Conservation (phyloP, 1,140 invertebrate species). For the Drosophila nikananu region DNA sequence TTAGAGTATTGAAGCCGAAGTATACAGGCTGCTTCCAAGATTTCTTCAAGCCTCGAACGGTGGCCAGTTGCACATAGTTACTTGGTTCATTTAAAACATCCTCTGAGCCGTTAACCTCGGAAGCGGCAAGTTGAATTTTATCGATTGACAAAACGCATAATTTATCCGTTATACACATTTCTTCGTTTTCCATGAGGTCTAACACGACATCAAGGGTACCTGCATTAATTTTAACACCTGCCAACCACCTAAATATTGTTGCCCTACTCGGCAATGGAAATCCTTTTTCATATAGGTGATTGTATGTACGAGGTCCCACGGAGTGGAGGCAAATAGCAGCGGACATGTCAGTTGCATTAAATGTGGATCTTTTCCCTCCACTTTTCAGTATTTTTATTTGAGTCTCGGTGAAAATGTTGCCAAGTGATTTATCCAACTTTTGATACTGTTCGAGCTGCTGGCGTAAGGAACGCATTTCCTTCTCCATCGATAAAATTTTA, state of each 20-base stretch:
- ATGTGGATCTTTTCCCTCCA: constrained; percentile 18
- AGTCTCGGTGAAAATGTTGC: constrained; percentile 15
- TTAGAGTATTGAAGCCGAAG: constrained; percentile 17
- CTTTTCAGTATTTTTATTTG: constrained; percentile 28
- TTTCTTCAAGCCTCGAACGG: constrained; percentile 35
- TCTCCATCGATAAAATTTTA: constrained; percentile 3
- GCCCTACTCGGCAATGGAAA: constrained; percentile 36
- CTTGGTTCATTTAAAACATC: constrained; percentile 9
- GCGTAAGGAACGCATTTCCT: constrained; percentile 9
- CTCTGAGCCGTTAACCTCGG: constrained; percentile 13
- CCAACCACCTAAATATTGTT: constrained; percentile 31
- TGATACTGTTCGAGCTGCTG: constrained; percentile 15
- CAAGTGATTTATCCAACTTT: constrained; percentile 8
- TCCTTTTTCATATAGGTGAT: constrained; percentile 29
- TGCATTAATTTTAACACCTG: constrained; percentile 20
- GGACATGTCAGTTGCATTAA: constrained; percentile 24
- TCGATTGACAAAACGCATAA: constrained; percentile 42
- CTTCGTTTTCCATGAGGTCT: constrained; percentile 31
- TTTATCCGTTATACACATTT: constrained; percentile 11
- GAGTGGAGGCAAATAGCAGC: constrained; percentile 31
- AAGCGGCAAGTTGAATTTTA: constrained; percentile 33
- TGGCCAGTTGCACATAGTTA: constrained; percentile 28
- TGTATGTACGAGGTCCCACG: constrained; percentile 31
- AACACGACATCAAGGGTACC: constrained; percentile 15
- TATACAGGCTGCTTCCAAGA: constrained; percentile 46